Conservation (phyloP, 2,888 invertebrate species). For the Automeris io region DNA sequence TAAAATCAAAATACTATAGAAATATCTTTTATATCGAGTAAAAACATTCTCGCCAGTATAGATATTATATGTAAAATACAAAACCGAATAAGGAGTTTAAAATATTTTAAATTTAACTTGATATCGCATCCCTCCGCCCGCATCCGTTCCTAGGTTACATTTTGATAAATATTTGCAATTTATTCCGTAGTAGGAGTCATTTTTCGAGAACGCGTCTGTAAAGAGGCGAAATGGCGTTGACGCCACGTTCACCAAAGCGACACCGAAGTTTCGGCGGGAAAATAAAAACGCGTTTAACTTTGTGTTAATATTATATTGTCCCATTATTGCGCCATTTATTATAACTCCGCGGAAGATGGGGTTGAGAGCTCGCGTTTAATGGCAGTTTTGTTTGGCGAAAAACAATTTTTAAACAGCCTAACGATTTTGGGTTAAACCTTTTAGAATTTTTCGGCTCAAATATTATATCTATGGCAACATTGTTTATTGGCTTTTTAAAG, state of each 20-base stretch:
- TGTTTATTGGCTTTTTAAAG: conserved; percentile 7
- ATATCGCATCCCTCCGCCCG: conserved; percentile 31
- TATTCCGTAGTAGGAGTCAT: conserved; percentile 60
- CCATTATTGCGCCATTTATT: conserved; percentile 76
- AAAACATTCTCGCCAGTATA: no score
- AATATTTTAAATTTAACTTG: conserved; percentile 5
- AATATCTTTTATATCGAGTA: no score
- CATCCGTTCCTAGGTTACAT: conserved; percentile 35
- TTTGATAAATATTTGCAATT: conserved; percentile 72
- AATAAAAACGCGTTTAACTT: conserved; percentile 76
- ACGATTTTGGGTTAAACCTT: conserved; percentile 56
- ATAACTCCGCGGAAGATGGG: conserved; percentile 71
- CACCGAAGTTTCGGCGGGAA: conserved; percentile 62
- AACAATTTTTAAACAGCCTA: conserved; percentile 58
- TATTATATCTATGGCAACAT: neutral
- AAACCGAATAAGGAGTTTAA: neutral
- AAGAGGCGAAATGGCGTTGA: conserved; percentile 54
- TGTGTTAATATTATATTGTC: conserved; percentile 77
- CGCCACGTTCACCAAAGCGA: conserved; percentile 46
- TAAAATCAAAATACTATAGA: no score
- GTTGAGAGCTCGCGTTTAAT: conserved; percentile 67
- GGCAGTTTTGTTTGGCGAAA: conserved; percentile 71
- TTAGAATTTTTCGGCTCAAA: conserved; percentile 40
- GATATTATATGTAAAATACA: no score
- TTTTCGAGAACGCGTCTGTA: conserved; percentile 55